Conservation (phyloP, 2,113 vertebrate species). For the Erpornis zantholeuca region DNA sequence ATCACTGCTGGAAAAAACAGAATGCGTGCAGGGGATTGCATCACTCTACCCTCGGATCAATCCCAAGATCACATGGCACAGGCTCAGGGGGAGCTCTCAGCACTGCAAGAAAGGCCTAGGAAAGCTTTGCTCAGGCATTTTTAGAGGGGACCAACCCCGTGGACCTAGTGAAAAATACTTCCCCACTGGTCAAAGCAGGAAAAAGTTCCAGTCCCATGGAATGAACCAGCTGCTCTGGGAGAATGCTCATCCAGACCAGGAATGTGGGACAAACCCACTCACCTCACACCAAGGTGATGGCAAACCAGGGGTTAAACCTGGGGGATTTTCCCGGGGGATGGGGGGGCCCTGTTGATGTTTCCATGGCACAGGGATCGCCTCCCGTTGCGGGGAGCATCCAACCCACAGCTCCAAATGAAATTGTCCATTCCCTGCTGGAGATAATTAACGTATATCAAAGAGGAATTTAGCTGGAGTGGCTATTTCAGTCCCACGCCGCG, state of each 20-base stretch:
- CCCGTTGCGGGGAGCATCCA: neutral
- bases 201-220: neutral
- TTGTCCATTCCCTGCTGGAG: slow-evolving; percentile 1
- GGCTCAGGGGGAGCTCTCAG: neutral
- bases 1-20: slow-evolving; percentile 11
- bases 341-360: rapidly evolving
- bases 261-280: neutral
- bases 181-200: neutral
- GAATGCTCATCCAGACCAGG: neutral
- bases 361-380: rapidly evolving
- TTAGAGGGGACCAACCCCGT: neutral
- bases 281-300: rapidly evolving
- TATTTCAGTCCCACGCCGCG: slow-evolving; percentile 20
- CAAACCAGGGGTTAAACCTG: neutral
- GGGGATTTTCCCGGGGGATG: neutral
- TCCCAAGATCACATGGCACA: neutral
- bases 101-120: neutral
- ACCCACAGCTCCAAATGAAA: neutral
- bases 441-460: slow-evolving; percentile 51
- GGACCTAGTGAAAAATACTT: neutral
- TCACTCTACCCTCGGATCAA: neutral
- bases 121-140: neutral
- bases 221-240: neutral
- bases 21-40: neutral
- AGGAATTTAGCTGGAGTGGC: slow-evolving; percentile 54